Evolutionary conservation across 2,113 vertebrate genomes (phyloP).

Genomic region (Eclectus roratus): DNA sequence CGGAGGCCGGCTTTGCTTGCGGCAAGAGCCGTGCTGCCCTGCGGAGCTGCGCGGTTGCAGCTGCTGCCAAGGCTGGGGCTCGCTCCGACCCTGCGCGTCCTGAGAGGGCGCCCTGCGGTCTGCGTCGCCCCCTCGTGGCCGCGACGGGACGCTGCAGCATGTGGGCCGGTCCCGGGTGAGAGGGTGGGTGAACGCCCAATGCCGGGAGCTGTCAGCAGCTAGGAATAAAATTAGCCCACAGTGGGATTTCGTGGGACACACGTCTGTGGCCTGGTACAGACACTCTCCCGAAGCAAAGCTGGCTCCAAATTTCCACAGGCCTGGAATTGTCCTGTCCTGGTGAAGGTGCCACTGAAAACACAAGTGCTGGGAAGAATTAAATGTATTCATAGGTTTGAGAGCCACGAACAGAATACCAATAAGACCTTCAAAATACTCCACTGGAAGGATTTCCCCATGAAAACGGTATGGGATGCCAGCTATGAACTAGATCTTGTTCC

Average conservation of each 20-base stretch:
- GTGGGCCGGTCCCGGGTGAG: background rate
- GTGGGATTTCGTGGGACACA: background rate
- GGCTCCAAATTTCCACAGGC: background rate
- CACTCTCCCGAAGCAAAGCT: background rate
- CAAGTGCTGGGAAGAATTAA: background rate
- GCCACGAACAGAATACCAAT: fast-evolving
- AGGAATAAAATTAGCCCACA: background rate
- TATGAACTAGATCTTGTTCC: background rate
- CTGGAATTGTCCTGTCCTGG: background rate
- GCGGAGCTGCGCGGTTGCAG: background rate
- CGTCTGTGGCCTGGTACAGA: fast-evolving
- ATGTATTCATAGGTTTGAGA: fast-evolving
- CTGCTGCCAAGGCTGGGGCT: background rate
- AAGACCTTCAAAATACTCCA: background rate
- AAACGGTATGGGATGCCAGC: background rate
- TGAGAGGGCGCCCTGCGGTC: conserved; percentile 37
- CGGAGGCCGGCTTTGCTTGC: background rate
- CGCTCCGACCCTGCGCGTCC: background rate
- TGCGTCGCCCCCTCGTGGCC: conserved; percentile 72
- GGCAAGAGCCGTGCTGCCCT: background rate
- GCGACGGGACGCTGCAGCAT: background rate
- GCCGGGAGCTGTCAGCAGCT: background rate
- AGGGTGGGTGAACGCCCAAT: background rate
- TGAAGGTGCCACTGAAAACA: fast-evolving
- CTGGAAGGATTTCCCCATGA: background rate